These are phyloP conservation scores for Lutjanus erythropterus DNA, from an alignment of 2,113 vertebrate genomes.

Conservation along the genomic window DNA sequence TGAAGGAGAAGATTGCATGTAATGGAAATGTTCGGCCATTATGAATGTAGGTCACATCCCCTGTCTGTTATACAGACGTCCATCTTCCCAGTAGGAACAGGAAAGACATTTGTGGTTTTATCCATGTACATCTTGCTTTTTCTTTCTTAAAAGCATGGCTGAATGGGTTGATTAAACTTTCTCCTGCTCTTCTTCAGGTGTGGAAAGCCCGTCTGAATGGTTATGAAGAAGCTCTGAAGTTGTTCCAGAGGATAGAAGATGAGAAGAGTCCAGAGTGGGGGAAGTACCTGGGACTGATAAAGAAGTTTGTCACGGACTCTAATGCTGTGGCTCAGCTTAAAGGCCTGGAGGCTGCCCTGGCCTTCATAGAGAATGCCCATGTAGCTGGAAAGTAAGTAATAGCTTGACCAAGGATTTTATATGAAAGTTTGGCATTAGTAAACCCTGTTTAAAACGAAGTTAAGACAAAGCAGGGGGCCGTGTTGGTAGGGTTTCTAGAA, in stretches of 20 bases:
- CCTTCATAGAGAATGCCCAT: constrained; percentile 93
- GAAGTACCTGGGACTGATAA: constrained; percentile 95
- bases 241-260: constrained; percentile 95
- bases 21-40: background rate
- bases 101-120: background rate
- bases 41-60: constrained; percentile 25
- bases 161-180: no score
- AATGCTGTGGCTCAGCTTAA: constrained; percentile 98
- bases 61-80: constrained; percentile 69
- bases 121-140: background rate
- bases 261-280: constrained; percentile 98
- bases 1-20: background rate
- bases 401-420: background rate
- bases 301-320: constrained; percentile 97
- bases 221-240: constrained; percentile 96
- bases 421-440: background rate
- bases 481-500: no score
- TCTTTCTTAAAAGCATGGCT: background rate
- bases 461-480: no score
- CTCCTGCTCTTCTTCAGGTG: constrained; percentile 81
- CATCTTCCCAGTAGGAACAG: background rate
- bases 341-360: constrained; percentile 94
- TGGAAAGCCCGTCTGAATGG: constrained; percentile 98
- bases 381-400: constrained; percentile 94
- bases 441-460: no score